Evolutionary conservation across 1,140 invertebrate genomes (phyloP), one percentile per base, ranked within the genome.

Genomic region (Muscidifurax raptorellus): DNA sequence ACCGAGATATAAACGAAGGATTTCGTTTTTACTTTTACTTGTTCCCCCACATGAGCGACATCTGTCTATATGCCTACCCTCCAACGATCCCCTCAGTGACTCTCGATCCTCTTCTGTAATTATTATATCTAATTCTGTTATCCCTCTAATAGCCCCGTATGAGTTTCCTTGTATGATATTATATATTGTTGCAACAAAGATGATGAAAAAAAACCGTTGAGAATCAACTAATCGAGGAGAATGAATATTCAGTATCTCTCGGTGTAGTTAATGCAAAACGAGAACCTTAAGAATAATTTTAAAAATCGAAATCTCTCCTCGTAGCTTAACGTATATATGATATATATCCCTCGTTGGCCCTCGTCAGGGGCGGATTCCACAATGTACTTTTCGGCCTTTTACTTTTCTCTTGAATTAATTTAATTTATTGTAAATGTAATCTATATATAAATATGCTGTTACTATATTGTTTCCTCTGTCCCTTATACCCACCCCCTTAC

Each of bases 371-470:
- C 25, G 30, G 52, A 76, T 75, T 76, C 44, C 80, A 82, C 72
- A 18, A 82, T 76, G 72, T 82, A 82, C 71, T 82, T 82, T 74
- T 76, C 80, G 80, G 72, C 30, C 71, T 75, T 76, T 18, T 82
- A 81, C 80, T 82, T 82, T 82, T 75, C 28, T 82, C 52, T 27
- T 64, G 40, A 71, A 80, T 66, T 82, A 44, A 82, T 76, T 82
- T 81, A 80, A 47, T 76, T 69, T 76, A 27, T 59, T 47, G 25
- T 69, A 30, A 59, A n/a, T 74, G 32, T 74, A 36, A 32, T 40
- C 22, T 40, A 44, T 44, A 40, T 36, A 44, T 13, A 22, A 71
- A 25, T 32, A 10, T 67, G 40, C 40, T 40, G 30, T 67, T 80
- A 80, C 40, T 71, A 80, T 69, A 69, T 69, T 36, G 67, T n/a